Evolutionary conservation across 2,113 vertebrate genomes (phyloP), one percentile per base, ranked within the genome.

Genomic region (Alligator sinensis): DNA sequence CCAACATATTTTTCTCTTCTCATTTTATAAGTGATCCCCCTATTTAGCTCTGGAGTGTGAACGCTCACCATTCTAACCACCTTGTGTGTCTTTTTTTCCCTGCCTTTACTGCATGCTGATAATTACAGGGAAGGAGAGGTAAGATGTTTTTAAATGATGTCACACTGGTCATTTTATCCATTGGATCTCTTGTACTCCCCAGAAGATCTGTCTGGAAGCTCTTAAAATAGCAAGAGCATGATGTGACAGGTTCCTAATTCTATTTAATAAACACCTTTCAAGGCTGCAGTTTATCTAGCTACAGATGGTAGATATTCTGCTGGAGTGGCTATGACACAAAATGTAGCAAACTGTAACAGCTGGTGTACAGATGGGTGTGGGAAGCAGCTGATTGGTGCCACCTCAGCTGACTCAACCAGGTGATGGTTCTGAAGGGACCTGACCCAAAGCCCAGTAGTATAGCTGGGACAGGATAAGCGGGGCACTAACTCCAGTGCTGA

Each of bases 101-200:
- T 47, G 47, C n/a, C 30, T 93, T 60, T 82, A 16, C 84, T 84
- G 25, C 79, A 11, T 47, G 86, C 89, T 81, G n/a, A 4, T 86
- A 83, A 94, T 93, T 82, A 54, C 82, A 95, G 97, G 80, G 80
- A 98, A 97, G 91, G 96, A 98, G 57, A 95, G 97, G 98, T 98
- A 92, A 98, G 98, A 82, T 77, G 18, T 66, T 77, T 83, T 82
- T 27, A 11, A 57, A 18, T 27, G 7, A 11, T 82, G 62, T 84
- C 59, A 58, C 9, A 3, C 34, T 77, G 77, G 24, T 54, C 64
- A 57, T 10, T 11, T 54, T 80, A 28, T 77, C 13, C 19, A 4
- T n/a, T 86, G 62, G 27, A 4, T 82, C 28, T 62, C 84, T 55
- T 62, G 77, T 91, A 80, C 17, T 86, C 60, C 21, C 91, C 15